A percentile compares a stretch with the other conserved stretches of the same genome.
phyloP scores from a whole-genome alignment of 2,888 invertebrate genomes.

The Limnephilus lunatus region DNA sequence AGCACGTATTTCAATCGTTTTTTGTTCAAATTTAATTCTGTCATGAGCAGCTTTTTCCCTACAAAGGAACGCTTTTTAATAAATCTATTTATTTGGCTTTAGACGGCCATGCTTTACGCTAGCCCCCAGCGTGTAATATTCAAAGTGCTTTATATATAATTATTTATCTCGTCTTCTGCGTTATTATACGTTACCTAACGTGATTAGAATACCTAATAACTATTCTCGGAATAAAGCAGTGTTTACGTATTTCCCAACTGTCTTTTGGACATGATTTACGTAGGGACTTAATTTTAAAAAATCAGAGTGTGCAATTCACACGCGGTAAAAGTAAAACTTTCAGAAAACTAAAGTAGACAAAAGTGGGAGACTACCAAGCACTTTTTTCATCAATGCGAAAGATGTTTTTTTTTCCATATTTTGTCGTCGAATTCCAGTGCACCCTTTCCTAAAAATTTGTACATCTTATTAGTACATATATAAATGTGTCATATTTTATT shows the following conservation, averaged over 20 bases:
- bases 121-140: slow-evolving; percentile 20
- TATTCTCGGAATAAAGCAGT: neutral
- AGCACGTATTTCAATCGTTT: slow-evolving; percentile 38
- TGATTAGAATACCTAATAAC: neutral
- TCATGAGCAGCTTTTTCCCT: slow-evolving; percentile 29
- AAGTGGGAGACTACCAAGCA: too few species aligned
- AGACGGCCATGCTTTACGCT: slow-evolving; percentile 16
- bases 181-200: slow-evolving; percentile 4
- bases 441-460: too few species aligned
- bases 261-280: neutral
- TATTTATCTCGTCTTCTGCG: slow-evolving; percentile 33
- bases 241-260: neutral
- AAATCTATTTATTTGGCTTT: slow-evolving; percentile 44
- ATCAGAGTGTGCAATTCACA: too few species aligned
- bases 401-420: too few species aligned
- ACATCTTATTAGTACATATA: too few species aligned
- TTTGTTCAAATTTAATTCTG: slow-evolving; percentile 44
- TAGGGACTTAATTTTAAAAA: neutral
- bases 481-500: too few species aligned
- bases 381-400: too few species aligned
- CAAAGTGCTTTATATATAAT: slow-evolving; percentile 32
- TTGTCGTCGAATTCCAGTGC: too few species aligned
- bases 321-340: too few species aligned
- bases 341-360: too few species aligned
- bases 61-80: slow-evolving; percentile 44